Conservation (phyloP, 2,888 invertebrate genomes). For the Diadromus collaris region DNA sequence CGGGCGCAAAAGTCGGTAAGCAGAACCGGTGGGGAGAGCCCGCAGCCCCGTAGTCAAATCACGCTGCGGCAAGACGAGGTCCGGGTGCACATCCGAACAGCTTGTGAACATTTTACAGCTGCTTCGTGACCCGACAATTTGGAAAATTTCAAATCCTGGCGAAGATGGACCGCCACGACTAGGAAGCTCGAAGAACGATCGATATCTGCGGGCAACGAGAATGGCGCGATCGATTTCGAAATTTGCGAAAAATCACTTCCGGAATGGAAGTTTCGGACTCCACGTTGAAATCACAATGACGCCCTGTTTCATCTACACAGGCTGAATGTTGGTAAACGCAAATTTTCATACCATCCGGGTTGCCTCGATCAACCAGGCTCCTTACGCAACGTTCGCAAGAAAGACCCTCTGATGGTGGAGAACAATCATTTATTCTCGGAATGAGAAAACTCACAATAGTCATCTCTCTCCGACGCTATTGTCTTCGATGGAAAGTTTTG, state of each 20-base stretch:
- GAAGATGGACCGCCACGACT: conserved; percentile 16
- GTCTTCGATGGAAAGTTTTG: conserved; percentile 50
- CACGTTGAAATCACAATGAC: too few species aligned
- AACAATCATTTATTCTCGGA: conserved; percentile 43
- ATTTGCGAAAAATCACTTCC: too few species aligned
- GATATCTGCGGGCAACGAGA: too few species aligned
- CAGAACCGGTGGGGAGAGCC: neutral
- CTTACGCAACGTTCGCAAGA: conserved; percentile 13
- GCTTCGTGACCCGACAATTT: conserved; percentile 51
- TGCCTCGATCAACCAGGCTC: conserved; percentile 27
- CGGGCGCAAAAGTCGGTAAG: conserved; percentile 10
- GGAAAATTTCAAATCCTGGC: conserved; percentile 33
- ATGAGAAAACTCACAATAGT: conserved; percentile 57
- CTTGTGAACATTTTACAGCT: conserved; percentile 56
- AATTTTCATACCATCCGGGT: neutral
- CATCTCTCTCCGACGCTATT: conserved; percentile 34
- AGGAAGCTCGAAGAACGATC: conserved; percentile 7
- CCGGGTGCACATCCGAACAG: conserved; percentile 36
- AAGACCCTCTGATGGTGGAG: conserved; percentile 6
- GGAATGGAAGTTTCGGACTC: too few species aligned
- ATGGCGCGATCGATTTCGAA: too few species aligned
- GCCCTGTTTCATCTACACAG: too few species aligned
- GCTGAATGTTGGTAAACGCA: too few species aligned
- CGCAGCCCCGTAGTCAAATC: conserved; percentile 50
- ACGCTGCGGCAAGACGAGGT: conserved; percentile 43